Percentiles rank a stretch among this genome's conserved stretches.
phyloP scores from a whole-genome alignment of 2,888 invertebrate genomes.

The Nemapogon koenigi region DNA sequence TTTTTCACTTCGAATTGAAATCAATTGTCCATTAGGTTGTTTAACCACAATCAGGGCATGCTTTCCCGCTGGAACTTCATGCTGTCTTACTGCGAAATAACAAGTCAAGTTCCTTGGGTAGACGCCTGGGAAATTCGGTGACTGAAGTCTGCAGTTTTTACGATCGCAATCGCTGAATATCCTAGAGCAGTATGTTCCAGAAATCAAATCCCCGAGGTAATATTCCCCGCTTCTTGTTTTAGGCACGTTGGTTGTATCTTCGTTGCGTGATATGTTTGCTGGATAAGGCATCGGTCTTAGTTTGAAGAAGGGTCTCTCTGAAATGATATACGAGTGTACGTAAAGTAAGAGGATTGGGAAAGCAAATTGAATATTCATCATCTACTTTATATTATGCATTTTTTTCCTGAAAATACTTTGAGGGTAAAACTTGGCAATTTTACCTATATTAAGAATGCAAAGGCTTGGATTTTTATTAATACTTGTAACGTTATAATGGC shows the following conservation, averaged over 20 bases:
- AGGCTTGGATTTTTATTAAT: too few species aligned
- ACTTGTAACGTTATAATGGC: too few species aligned
- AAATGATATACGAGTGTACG: too few species aligned
- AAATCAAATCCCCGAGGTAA: conserved; percentile 86
- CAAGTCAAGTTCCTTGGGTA: conserved; percentile 95
- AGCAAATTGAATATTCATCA: too few species aligned
- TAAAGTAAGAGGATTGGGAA: too few species aligned
- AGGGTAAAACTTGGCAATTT: too few species aligned
- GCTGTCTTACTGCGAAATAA: conserved; percentile 88
- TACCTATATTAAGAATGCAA: too few species aligned
- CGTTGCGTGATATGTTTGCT: conserved; percentile 55
- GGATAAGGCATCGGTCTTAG: conserved; percentile 50
- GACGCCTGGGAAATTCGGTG: conserved; percentile 91
- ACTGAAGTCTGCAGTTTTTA: conserved; percentile 87
- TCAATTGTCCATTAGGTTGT: conserved; percentile 84
- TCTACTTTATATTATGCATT: too few species aligned
- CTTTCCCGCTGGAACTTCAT: conserved; percentile 85
- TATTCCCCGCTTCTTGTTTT: conserved; percentile 65
- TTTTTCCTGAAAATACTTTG: too few species aligned
- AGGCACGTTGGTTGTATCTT: conserved; percentile 38
- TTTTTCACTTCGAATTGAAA: conserved; percentile 82
- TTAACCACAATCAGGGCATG: conserved; percentile 86
- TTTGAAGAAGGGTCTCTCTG: conserved; percentile 61
- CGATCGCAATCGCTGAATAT: conserved; percentile 93
- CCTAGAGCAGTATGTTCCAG: conserved; percentile 90